Percentiles rank a stretch among this genome's conserved stretches.
These are phyloP conservation scores for Disparrhopalites patrizii DNA, from an alignment of 2,888 invertebrate species.

Conservation along the genomic window DNA sequence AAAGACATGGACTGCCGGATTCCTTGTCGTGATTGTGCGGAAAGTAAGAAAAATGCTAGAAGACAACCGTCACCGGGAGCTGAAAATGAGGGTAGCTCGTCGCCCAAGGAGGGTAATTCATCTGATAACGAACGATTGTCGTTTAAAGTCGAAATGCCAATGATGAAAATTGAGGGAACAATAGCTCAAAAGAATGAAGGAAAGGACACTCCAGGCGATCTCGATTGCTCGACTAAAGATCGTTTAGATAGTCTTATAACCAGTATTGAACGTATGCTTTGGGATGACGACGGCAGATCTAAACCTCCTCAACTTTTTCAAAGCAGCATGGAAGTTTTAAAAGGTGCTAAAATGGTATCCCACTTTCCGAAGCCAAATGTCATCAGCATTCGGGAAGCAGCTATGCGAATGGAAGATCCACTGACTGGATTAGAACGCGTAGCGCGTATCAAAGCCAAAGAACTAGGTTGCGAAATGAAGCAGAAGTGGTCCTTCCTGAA, in stretches of 20 bases:
- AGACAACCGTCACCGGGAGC: not conserved
- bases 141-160: slow-evolving; percentile 13
- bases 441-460: slow-evolving; percentile 68
- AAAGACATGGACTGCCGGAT: not conserved
- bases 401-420: slow-evolving; percentile 61
- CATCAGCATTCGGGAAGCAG: slow-evolving; percentile 52
- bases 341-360: slow-evolving; percentile 19
- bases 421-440: slow-evolving; percentile 85
- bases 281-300: slow-evolving; percentile 2
- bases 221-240: slow-evolving; percentile 1
- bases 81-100: not conserved
- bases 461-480: slow-evolving; percentile 73
- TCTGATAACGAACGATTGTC: not conserved
- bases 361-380: slow-evolving; percentile 22
- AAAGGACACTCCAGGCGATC: not conserved
- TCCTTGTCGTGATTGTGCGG: slow-evolving; percentile 11
- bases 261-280: slow-evolving; percentile 9
- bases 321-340: slow-evolving; percentile 16
- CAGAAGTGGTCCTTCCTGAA: slow-evolving; percentile 92
- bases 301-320: slow-evolving; percentile 9
- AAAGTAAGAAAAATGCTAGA: slow-evolving; percentile 5
- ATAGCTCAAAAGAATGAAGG: slow-evolving; percentile 3
- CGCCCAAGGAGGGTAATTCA: not conserved
- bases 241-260: slow-evolving; percentile 12
- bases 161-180: slow-evolving; percentile 10